A percentile compares a stretch with the other conserved stretches of the same genome.
These are phyloP conservation scores for Antechinus flavipes DNA, from an alignment of 2,113 vertebrate genomes.

Conservation along the genomic window DNA sequence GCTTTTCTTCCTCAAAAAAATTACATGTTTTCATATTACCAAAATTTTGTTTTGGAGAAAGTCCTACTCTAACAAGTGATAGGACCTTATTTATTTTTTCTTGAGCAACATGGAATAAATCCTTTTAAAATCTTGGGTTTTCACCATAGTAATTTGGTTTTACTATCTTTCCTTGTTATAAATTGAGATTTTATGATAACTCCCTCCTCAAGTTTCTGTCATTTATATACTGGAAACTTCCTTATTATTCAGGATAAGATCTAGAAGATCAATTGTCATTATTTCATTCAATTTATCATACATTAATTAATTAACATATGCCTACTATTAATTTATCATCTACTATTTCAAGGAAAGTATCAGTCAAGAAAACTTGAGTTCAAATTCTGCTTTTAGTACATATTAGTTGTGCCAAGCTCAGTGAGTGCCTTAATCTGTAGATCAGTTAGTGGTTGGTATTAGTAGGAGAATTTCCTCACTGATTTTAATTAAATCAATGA, in stretches of 20 bases:
- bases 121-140: not conserved
- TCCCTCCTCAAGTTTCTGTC: not conserved
- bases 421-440: not conserved
- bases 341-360: not conserved
- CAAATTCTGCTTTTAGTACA: not conserved
- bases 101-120: not conserved
- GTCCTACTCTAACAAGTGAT: not conserved
- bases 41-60: not conserved
- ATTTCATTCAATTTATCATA: not conserved
- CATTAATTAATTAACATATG: not conserved
- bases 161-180: not conserved
- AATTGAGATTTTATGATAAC: not conserved
- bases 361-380: not conserved
- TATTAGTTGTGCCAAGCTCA: not conserved
- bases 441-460: not conserved
- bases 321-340: not conserved
- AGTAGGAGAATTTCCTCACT: not conserved
- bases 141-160: not conserved
- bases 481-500: not conserved
- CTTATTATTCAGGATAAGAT: not conserved
- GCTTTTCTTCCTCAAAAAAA: not conserved
- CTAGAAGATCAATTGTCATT: not conserved
- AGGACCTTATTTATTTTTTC: not conserved
- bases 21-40: not conserved
- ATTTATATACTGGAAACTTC: not conserved